Percentiles rank a stretch among this genome's conserved stretches.
These are phyloP conservation scores for Otocyon megalotis DNA, from an alignment of 2,113 vertebrate species.

Conservation along the genomic window DNA sequence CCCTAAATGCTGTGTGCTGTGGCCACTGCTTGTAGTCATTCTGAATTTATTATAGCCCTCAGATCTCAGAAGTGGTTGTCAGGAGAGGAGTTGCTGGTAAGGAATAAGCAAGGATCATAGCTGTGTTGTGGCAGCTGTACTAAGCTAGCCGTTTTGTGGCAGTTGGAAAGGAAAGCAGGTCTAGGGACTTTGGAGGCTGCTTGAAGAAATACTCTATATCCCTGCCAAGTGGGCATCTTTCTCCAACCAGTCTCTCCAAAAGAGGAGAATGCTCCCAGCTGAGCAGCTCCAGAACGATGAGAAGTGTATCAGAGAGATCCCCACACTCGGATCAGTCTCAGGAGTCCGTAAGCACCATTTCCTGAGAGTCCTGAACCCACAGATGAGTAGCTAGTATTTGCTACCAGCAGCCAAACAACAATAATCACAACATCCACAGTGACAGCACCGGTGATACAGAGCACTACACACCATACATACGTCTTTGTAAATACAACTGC, in stretches of 20 bases:
- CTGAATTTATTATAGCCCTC: background rate
- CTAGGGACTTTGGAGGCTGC: background rate
- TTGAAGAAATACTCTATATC: conserved; percentile 20
- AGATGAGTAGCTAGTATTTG: background rate
- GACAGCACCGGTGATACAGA: background rate
- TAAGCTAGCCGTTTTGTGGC: background rate
- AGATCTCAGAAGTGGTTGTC: background rate
- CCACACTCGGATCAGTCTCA: background rate
- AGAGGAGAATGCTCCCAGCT: background rate
- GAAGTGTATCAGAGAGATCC: background rate
- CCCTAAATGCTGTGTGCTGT: background rate
- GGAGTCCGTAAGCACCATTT: background rate
- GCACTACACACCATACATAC: accelerated
- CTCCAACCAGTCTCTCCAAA: background rate
- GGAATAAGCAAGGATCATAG: background rate
- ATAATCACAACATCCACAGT: background rate
- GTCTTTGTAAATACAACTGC: background rate
- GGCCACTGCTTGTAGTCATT: background rate
- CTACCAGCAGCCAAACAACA: background rate
- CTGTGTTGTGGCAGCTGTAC: background rate
- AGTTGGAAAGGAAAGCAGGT: background rate
- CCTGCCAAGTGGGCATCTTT: background rate
- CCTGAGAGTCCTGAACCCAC: background rate
- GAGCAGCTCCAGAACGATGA: background rate
- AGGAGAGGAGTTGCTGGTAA: background rate